Conservation (phyloP, 2,113 vertebrate genomes). For the Xiphorhynchus elegans region DNA sequence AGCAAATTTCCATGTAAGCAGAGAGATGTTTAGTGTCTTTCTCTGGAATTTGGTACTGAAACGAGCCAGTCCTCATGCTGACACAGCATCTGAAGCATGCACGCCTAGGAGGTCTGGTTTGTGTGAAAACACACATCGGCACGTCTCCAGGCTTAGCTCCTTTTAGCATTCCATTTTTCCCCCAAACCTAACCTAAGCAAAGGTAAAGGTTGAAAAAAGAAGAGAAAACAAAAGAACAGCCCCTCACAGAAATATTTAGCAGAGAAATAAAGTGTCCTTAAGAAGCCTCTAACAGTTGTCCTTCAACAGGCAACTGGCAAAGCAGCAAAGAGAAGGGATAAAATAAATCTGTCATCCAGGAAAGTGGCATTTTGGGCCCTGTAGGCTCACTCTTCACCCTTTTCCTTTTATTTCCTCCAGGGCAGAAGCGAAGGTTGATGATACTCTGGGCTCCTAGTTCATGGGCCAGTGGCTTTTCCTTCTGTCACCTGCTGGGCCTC, state of each 20-base stretch:
- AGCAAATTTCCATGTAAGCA: background rate
- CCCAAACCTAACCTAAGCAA: background rate
- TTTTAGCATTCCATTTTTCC: background rate
- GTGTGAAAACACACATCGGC: background rate
- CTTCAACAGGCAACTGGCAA: background rate
- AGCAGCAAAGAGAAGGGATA: background rate
- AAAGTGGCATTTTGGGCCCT: background rate
- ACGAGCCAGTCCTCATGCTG: background rate
- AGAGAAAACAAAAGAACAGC: background rate
- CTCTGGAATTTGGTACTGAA: background rate
- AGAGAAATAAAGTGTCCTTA: background rate
- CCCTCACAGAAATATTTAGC: background rate
- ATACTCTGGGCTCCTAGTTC: slow-evolving; percentile 40
- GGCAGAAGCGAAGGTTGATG: background rate
- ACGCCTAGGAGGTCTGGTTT: background rate
- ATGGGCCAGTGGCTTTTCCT: slow-evolving; percentile 60
- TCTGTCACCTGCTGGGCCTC: slow-evolving; percentile 55
- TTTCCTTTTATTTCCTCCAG: background rate
- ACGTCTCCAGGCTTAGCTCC: background rate
- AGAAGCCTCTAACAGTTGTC: background rate
- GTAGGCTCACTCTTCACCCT: slow-evolving; percentile 20
- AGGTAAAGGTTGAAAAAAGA: background rate
- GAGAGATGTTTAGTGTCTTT: background rate
- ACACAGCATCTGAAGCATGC: background rate
- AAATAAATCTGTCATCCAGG: background rate